Evolutionary conservation across 2,113 vertebrate genomes (phyloP).

Genomic region (Bufo gargarizans): DNA sequence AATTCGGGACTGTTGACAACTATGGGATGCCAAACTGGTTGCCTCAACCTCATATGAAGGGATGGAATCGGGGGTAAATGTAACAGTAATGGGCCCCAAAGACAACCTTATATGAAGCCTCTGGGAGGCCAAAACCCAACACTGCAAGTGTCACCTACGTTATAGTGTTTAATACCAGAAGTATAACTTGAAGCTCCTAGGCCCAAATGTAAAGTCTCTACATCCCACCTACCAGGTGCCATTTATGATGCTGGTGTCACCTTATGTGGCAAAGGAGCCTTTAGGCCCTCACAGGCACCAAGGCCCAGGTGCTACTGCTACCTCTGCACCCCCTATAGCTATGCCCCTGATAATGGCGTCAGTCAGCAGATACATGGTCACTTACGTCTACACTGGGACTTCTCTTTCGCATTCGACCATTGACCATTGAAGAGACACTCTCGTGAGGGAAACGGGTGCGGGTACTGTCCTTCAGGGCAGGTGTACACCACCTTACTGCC

Average conservation of each 20-base stretch:
- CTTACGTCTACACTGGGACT: conserved; percentile 29
- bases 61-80: no score
- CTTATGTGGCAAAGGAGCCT: background rate
- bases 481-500: conserved; percentile 61
- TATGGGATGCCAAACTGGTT: no score
- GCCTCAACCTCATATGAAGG: no score
- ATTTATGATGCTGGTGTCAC: background rate
- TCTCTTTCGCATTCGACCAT: conserved; percentile 60
- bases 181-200: no score
- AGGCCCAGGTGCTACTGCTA: background rate
- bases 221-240: no score
- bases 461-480: conserved; percentile 68
- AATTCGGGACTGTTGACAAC: no score
- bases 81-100: no score
- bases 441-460: conserved; percentile 60
- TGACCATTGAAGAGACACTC: conserved; percentile 51
- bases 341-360: background rate
- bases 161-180: no score
- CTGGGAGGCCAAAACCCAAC: no score
- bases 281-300: no score
- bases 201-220: no score
- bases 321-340: background rate
- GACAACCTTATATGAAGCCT: background rate
- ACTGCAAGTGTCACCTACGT: no score
- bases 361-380: background rate